These are phyloP conservation scores for Diplolepis rosae DNA, from an alignment of 2,888 invertebrate genomes.

Conservation along the genomic window DNA sequence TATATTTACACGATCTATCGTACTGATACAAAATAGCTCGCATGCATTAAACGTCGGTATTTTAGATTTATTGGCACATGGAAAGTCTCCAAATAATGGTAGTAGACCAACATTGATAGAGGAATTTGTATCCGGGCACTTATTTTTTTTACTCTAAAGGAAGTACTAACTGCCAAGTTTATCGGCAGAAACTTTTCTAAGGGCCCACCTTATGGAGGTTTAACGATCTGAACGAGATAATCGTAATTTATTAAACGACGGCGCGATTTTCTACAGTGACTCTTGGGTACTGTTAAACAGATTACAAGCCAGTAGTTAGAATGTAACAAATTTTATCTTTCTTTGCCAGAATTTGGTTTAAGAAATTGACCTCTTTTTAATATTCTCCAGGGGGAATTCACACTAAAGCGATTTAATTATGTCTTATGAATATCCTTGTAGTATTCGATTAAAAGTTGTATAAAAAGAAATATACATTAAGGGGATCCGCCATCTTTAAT, in stretches of 20 bases:
- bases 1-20: slow-evolving; percentile 27
- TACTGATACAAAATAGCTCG: slow-evolving; percentile 26
- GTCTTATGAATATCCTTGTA: neutral
- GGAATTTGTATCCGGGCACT: neutral
- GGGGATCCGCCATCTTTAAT: too few species aligned
- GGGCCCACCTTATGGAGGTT: slow-evolving; percentile 36
- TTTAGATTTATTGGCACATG: slow-evolving; percentile 17
- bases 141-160: slow-evolving; percentile 29
- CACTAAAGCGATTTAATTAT: slow-evolving; percentile 2
- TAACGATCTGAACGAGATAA: slow-evolving; percentile 42
- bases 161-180: slow-evolving; percentile 31
- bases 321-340: slow-evolving; percentile 12
- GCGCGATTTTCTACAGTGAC: slow-evolving; percentile 38
- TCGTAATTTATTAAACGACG: slow-evolving; percentile 45
- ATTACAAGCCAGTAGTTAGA: slow-evolving; percentile 38
- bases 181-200: slow-evolving; percentile 37
- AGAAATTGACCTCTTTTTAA: slow-evolving; percentile 4
- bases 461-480: neutral
- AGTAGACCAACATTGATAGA: neutral
- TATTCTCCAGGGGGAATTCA: neutral
- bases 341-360: slow-evolving; percentile 10
- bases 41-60: slow-evolving; percentile 21
- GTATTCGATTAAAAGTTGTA: neutral
- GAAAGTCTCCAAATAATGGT: slow-evolving; percentile 25
- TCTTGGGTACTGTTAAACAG: slow-evolving; percentile 37